Evolutionary conservation across 2,888 invertebrate species (phyloP).

Genomic region (Adelphocoris suturalis): DNA sequence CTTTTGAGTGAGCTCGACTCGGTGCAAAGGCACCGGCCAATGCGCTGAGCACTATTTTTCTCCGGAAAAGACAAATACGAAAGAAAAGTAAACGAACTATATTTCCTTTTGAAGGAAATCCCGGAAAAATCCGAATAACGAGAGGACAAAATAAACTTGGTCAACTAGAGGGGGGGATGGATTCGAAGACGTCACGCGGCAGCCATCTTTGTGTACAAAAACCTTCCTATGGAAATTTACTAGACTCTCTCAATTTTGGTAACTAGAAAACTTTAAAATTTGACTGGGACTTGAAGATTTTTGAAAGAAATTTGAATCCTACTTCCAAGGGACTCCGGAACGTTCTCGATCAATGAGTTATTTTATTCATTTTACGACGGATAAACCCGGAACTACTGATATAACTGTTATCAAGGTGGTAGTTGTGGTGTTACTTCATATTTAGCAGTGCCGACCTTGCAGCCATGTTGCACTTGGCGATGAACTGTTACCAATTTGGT

Average conservation of each 20-base stretch:
- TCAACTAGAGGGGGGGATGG: neutral
- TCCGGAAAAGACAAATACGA: neutral
- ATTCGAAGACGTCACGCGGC: conserved; percentile 69
- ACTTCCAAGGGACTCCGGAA: neutral
- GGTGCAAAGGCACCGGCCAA: conserved; percentile 7
- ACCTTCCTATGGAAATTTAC: neutral
- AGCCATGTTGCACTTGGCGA: no score
- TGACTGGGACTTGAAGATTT: neutral
- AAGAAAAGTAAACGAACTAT: neutral
- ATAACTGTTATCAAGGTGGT: neutral
- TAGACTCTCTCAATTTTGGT: no score
- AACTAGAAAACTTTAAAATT: neutral
- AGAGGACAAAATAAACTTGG: conserved; percentile 18
- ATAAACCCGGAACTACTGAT: neutral
- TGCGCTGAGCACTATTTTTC: neutral
- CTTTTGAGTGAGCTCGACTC: neutral
- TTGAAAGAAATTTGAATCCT: neutral
- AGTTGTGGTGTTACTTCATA: no score
- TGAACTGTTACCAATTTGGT: no score
- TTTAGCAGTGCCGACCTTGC: no score
- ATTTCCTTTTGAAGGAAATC: neutral
- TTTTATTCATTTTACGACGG: neutral
- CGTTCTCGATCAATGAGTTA: conserved; percentile 1
- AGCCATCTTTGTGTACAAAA: conserved; percentile 73
- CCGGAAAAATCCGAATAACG: conserved; percentile 13